Base-by-base conservation (phyloP, 2,888 invertebrate species). In the Cerastis rubricosa region DNA sequence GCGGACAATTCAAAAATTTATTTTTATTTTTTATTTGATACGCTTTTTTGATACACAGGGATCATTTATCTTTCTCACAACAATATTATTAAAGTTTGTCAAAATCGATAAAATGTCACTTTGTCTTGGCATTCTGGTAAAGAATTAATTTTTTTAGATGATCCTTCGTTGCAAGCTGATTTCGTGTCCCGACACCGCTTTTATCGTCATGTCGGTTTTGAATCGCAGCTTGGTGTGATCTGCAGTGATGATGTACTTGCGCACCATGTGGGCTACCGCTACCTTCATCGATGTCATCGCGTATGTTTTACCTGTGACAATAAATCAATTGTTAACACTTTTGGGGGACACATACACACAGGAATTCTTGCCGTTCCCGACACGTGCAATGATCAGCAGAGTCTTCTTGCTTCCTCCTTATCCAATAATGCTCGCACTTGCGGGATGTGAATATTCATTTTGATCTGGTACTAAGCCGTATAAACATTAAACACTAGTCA, bases 211-310 rank as follows among this genome's bases (percentile, higher is more conserved):
- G 6, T 19, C 40, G 7, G 57, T 0, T 19, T 57, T 57, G 12
- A 25, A 57, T 19, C 57, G 57, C 40, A 69, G 40, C 61, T 69
- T 69, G 19, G 68, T 69, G 68, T 69, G 8, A 59, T 59, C 68
- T 59, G 68, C 68, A 69, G 61, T 61, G 40, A 69, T 61, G 69
- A 69, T 12, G 25, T 25, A 61, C 25, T 40, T 19, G 12, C 69
- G 69, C 8, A 69, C 61, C 2, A 69, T 40, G 25, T 69, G 69
- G 19, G 25, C 40, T 40, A 69, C n/a, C 4, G 8, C 5, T 12
- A 69, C 19, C 25, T 61, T 69, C 25, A 69, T n/a, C 40, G 69
- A 69, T 8, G 69, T 69, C 69, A 61, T 61, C 40, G 69, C 69
- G 61, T 69, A 69, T 12, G 12, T 40, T 69, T 61, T 61, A 59